Conservation (phyloP, 1,140 invertebrate species). For the Yoshiicerus persimilis region DNA sequence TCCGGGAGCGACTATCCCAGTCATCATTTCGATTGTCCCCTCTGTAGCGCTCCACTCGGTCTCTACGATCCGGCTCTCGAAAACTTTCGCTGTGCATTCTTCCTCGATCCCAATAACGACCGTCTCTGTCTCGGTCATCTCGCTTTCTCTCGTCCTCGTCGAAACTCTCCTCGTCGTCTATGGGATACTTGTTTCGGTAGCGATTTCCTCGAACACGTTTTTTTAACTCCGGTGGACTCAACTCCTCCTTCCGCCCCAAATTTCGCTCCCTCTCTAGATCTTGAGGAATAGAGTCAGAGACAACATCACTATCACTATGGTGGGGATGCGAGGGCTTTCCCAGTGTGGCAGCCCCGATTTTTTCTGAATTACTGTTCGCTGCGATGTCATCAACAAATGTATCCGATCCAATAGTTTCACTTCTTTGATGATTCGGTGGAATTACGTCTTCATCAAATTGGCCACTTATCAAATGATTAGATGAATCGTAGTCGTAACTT, state of each 20-base stretch:
- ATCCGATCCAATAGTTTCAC: conserved; percentile 51
- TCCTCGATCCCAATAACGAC: not conserved
- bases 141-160: conserved; percentile 36
- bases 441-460: conserved; percentile 16
- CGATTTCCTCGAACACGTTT: not conserved
- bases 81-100: not conserved
- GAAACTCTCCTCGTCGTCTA: conserved; percentile 40
- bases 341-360: conserved; percentile 47
- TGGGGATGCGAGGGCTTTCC: conserved; percentile 29
- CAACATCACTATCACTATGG: conserved; percentile 28
- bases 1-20: not conserved
- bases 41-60: not conserved
- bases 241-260: not conserved
- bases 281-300: conserved; percentile 47
- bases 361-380: conserved; percentile 46
- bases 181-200: not conserved
- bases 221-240: not conserved
- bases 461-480: not conserved
- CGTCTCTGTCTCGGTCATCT: conserved; percentile 45
- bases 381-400: conserved; percentile 33
- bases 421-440: conserved; percentile 49
- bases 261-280: conserved; percentile 51
- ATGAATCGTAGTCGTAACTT: not conserved
- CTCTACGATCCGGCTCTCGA: not conserved
- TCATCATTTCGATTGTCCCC: not conserved